Conservation (phyloP, 2,888 invertebrate species). For the Ganaspis brasiliensis region DNA sequence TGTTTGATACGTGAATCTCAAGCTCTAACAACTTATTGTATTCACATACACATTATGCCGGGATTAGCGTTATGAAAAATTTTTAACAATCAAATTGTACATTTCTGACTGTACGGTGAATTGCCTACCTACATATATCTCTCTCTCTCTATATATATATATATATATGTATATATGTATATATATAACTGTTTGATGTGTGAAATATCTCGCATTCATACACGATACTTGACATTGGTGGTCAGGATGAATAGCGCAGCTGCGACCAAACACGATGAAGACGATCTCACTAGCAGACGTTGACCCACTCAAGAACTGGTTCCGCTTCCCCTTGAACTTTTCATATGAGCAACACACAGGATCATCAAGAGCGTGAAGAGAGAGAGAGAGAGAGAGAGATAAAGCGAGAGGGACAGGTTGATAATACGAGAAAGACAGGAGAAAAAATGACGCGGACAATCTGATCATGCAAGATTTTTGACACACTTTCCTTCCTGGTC, state of each 20-base stretch:
- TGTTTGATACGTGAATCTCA: background rate
- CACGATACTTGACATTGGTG: conserved; percentile 16
- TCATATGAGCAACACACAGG: conserved; percentile 50
- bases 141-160: background rate
- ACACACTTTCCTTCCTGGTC: conserved; percentile 77
- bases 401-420: conserved; percentile 42
- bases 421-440: conserved; percentile 40
- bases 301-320: conserved; percentile 80
- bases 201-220: conserved; percentile 1
- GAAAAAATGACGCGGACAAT: conserved; percentile 48
- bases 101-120: background rate
- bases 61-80: background rate
- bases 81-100: conserved; percentile 5
- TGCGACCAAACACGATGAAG: conserved; percentile 58
- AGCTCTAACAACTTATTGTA: conserved; percentile 6
- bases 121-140: conserved; percentile 26
- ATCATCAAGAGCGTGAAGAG: conserved; percentile 18
- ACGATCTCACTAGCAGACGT: conserved; percentile 71
- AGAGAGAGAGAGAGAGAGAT: conserved; percentile 41
- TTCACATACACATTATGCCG: background rate
- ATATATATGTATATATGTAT: background rate
- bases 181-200: background rate
- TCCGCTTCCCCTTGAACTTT: conserved; percentile 76
- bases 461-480: conserved; percentile 75
- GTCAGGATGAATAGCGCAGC: conserved; percentile 35